phyloP scores from a whole-genome alignment of 2,888 invertebrate species.

The Geotrupes spiniger region DNA sequence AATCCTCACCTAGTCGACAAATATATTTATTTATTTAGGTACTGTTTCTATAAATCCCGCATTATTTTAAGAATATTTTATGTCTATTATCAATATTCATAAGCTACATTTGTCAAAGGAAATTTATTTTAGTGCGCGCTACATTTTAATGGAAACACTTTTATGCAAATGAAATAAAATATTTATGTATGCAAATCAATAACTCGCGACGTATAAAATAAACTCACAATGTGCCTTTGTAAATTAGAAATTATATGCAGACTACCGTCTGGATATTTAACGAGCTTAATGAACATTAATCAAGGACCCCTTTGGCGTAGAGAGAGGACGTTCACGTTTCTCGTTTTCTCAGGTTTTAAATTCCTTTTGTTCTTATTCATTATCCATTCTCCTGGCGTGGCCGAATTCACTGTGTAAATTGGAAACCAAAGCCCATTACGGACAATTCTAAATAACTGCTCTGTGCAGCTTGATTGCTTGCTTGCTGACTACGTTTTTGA shows the following conservation, averaged over 20 bases:
- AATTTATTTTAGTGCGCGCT: too few species aligned
- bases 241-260: conserved; percentile 21
- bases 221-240: conserved; percentile 5
- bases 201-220: conserved; percentile 7
- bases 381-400: conserved; percentile 36
- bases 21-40: too few species aligned
- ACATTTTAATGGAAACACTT: too few species aligned
- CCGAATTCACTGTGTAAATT: conserved; percentile 33
- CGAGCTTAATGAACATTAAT: conserved; percentile 29
- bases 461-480: neutral
- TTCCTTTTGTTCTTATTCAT: conserved; percentile 36
- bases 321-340: conserved; percentile 1
- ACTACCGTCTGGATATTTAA: conserved; percentile 21
- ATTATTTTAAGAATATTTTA: too few species aligned
- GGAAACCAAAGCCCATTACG: conserved; percentile 35
- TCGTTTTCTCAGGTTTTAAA: conserved; percentile 26
- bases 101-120: too few species aligned
- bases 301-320: conserved; percentile 18
- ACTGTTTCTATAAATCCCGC: too few species aligned
- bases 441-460: conserved; percentile 23
- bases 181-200: conserved; percentile 8
- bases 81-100: too few species aligned
- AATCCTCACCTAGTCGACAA: too few species aligned
- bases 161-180: conserved; percentile 4
- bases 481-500: neutral